A percentile compares a stretch with the other conserved stretches of the same genome.
These are phyloP conservation scores for Stegodyphus dumicola DNA, from an alignment of 1,140 invertebrate species.

Conservation along the genomic window DNA sequence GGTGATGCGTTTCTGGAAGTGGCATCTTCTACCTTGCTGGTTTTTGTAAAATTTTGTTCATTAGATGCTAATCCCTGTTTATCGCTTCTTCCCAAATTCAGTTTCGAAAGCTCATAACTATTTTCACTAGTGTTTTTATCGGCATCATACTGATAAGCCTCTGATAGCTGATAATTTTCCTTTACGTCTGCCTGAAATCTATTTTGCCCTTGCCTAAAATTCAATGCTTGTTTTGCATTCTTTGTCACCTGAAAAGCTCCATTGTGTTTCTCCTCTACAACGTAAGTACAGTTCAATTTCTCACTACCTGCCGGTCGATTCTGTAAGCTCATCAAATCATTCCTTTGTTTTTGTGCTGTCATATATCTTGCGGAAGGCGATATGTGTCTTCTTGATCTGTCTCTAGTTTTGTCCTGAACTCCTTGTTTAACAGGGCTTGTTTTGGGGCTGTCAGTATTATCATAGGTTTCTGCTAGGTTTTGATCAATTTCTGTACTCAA, in stretches of 20 bases:
- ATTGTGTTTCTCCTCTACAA: slow-evolving; percentile 55
- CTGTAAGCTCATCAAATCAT: slow-evolving; percentile 25
- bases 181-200: background rate
- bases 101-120: background rate
- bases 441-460: slow-evolving; percentile 82
- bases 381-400: slow-evolving; percentile 11
- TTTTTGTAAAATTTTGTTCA: background rate
- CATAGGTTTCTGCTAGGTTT: slow-evolving; percentile 87
- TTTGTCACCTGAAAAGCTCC: slow-evolving; percentile 52
- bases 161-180: background rate
- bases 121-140: background rate
- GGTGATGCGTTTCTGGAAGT: background rate
- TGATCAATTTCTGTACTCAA: slow-evolving; percentile 89
- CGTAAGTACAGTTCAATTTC: background rate
- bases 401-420: background rate
- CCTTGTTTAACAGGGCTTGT: slow-evolving; percentile 66
- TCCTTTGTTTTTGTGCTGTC: slow-evolving; percentile 18
- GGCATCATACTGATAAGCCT: background rate
- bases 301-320: background rate
- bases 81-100: background rate
- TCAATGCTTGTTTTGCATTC: slow-evolving; percentile 25
- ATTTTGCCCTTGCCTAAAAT: slow-evolving; percentile 3
- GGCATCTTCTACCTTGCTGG: background rate
- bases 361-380: slow-evolving; percentile 36
- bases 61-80: background rate